A percentile compares a stretch with the other conserved stretches of the same genome.
Conservation (phyloP, 2,797 vertebrate genomes). For the Etheostoma perlongum region DNA sequence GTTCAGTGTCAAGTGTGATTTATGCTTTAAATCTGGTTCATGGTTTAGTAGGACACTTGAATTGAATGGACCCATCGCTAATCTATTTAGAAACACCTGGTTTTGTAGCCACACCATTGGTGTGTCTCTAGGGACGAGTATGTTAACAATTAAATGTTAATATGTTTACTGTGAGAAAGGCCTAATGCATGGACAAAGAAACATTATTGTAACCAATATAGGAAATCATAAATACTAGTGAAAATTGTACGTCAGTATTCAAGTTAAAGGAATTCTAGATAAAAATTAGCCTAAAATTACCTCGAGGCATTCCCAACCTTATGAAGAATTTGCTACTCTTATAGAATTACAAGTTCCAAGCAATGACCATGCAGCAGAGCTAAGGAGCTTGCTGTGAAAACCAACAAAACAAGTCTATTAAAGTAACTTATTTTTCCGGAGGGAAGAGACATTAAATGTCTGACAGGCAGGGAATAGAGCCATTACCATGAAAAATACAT, state of each 20-base stretch:
- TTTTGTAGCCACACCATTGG: background rate
- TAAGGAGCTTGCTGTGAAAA: slow-evolving; percentile 2
- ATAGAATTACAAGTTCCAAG: background rate
- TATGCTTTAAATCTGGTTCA: too few species aligned
- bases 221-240: background rate
- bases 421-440: slow-evolving; percentile 19
- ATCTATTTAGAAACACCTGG: background rate
- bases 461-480: slow-evolving; percentile 52
- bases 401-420: slow-evolving; percentile 22
- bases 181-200: background rate
- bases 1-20: background rate
- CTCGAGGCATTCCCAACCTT: background rate
- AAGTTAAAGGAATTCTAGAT: background rate
- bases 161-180: background rate
- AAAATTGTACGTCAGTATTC: background rate
- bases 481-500: slow-evolving; percentile 52
- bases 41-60: too few species aligned
- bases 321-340: slow-evolving; percentile 6
- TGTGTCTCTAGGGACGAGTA: background rate
- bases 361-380: slow-evolving; percentile 1
- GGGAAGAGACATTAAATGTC: slow-evolving; percentile 43
- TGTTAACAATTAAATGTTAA: background rate
- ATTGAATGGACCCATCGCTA: background rate
- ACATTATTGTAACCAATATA: background rate
- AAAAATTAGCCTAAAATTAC: background rate